Conservation (phyloP, 2,797 vertebrate genomes). For the Gambelia wislizenii region DNA sequence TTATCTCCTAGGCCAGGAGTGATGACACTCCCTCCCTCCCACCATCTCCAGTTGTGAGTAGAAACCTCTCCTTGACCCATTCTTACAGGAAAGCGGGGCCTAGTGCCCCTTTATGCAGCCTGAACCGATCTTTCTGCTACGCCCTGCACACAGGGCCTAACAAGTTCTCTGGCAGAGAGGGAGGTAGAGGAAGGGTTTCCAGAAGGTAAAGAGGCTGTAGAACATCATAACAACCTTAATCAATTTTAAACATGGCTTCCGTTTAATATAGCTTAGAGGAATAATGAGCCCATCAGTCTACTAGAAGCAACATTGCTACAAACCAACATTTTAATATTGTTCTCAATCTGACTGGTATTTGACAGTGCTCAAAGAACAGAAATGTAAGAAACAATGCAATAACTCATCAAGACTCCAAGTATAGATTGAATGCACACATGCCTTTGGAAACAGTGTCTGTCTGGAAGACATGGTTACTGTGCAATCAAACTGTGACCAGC, state of each 20-base stretch:
- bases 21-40: too few relatives aligned
- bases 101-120: too few relatives aligned
- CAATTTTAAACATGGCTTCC: background rate
- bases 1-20: too few relatives aligned
- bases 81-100: too few relatives aligned
- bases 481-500: background rate
- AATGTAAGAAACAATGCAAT: background rate
- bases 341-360: background rate
- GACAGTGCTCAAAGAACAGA: background rate
- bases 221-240: background rate
- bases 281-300: background rate
- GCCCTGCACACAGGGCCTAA: too few relatives aligned
- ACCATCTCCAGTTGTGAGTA: too few relatives aligned
- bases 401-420: background rate
- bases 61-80: too few relatives aligned
- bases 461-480: too few relatives aligned
- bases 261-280: background rate
- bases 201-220: background rate
- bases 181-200: background rate
- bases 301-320: background rate
- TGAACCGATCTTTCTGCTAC: too few relatives aligned
- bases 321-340: background rate
- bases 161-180: too few relatives aligned
- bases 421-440: background rate
- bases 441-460: background rate